Conservation (phyloP, 2,888 invertebrate genomes). For the Labia minor region DNA sequence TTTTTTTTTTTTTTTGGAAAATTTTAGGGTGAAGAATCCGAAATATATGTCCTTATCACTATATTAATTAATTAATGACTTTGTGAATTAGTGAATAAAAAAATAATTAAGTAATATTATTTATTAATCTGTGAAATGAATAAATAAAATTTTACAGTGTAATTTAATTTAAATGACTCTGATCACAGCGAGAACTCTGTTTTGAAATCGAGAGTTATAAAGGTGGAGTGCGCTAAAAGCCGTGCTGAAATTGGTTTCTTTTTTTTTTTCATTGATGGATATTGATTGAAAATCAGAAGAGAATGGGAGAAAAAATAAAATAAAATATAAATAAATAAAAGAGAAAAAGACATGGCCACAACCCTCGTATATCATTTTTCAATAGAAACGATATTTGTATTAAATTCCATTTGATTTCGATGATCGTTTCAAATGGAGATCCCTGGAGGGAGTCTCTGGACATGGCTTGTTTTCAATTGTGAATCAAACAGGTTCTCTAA, state of each 20-base stretch:
- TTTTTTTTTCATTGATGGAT: not conserved
- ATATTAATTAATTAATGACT: too few relatives aligned
- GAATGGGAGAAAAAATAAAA: not conserved
- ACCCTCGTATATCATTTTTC: not conserved
- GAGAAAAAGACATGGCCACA: not conserved
- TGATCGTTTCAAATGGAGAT: not conserved
- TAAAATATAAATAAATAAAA: not conserved
- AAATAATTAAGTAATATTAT: too few relatives aligned
- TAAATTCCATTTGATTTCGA: not conserved
- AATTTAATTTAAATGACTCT: too few relatives aligned
- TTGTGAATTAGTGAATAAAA: too few relatives aligned
- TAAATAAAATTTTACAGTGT: too few relatives aligned
- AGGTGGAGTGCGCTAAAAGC: constrained; percentile 13
- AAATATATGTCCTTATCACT: too few relatives aligned
- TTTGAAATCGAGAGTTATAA: constrained; percentile 13
- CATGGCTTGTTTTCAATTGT: not conserved
- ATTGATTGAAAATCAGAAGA: not conserved
- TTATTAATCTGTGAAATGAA: too few relatives aligned
- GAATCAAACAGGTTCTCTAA: not conserved
- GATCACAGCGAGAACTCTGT: too few relatives aligned
- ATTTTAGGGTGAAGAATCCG: too few relatives aligned
- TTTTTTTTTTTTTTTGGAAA: too few relatives aligned
- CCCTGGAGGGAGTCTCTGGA: not conserved
- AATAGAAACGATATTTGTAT: not conserved
- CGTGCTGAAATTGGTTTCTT: not conserved